Percentiles rank a stretch among this genome's conserved stretches.
Evolutionary conservation across 2,797 vertebrate genomes (phyloP).

Genomic region (Synaphobranchus kaupii): DNA sequence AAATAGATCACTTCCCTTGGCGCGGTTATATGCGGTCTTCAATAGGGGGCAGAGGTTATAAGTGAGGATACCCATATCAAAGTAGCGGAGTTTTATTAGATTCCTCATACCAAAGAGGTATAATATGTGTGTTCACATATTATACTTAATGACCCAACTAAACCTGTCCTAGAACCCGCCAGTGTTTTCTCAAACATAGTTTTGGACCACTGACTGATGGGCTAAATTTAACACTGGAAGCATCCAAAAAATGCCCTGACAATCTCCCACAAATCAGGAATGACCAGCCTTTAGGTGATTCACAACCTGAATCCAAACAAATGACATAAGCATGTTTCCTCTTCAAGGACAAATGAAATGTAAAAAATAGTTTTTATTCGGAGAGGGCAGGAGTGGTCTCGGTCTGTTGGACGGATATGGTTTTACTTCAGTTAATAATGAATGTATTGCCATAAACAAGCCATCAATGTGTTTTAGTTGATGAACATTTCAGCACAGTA

Average conservation of each 20-base stretch:
- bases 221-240: too few species aligned
- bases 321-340: background rate
- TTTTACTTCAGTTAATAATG: constrained; percentile 65
- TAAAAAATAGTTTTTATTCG: background rate
- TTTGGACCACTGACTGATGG: too few species aligned
- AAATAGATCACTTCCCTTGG: background rate
- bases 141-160: background rate
- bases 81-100: too few species aligned
- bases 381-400: constrained; percentile 33
- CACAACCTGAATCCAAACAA: background rate
- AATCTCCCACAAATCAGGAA: too few species aligned
- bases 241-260: too few species aligned
- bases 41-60: too few species aligned
- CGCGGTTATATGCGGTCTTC: too few species aligned
- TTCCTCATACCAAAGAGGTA: background rate
- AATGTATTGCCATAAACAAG: constrained; percentile 60
- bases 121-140: background rate
- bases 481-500: constrained; percentile 67
- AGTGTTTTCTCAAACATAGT: background rate
- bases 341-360: background rate
- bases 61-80: too few species aligned
- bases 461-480: constrained; percentile 59
- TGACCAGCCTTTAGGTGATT: background rate
- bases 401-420: constrained; percentile 62
- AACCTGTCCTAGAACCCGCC: background rate